Evolutionary conservation across 2,797 vertebrate species (phyloP).

Genomic region (Oreonectes daqikongensis): DNA sequence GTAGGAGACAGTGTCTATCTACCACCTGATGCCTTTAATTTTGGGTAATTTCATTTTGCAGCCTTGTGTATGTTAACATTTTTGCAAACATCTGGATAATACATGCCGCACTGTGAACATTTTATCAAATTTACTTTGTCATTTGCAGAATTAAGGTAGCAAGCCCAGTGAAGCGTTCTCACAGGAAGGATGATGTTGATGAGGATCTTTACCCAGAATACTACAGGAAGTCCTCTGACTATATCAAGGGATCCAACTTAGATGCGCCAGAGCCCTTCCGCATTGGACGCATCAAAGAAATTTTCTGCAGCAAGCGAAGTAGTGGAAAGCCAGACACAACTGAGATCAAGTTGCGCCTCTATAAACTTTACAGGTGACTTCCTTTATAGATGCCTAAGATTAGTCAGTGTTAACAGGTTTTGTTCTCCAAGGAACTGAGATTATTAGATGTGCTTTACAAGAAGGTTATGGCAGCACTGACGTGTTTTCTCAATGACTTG

Average conservation of each 20-base stretch:
- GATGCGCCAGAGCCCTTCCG: constrained; percentile 90
- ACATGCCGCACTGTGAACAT: too few relatives aligned
- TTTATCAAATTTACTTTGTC: too few relatives aligned
- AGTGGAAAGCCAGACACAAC: constrained; percentile 82
- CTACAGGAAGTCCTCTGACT: constrained; percentile 95
- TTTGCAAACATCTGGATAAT: too few relatives aligned
- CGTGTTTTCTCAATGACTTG: background rate
- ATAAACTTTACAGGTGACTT: constrained; percentile 90
- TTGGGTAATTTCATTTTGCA: constrained; percentile 74
- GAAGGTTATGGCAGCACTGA: background rate
- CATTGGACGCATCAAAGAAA: constrained; percentile 89
- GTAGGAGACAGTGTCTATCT: constrained; percentile 89
- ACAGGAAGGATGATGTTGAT: constrained; percentile 89
- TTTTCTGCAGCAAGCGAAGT: constrained; percentile 85
- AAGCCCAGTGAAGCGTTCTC: constrained; percentile 87
- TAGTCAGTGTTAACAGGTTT: too few relatives aligned
- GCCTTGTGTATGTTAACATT: too few relatives aligned
- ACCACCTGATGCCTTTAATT: constrained; percentile 84
- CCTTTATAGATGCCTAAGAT: background rate
- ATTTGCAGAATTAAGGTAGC: constrained; percentile 82
- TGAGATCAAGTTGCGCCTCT: constrained; percentile 86
- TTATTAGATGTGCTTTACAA: background rate
- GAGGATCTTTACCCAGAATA: constrained; percentile 94
- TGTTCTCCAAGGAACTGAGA: too few relatives aligned
- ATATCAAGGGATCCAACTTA: constrained; percentile 96